Percentiles rank a stretch among this genome's conserved stretches.
These are phyloP conservation scores for Microcebus ravelobensis DNA, from an alignment of 2,113 vertebrate species.

Conservation along the genomic window DNA sequence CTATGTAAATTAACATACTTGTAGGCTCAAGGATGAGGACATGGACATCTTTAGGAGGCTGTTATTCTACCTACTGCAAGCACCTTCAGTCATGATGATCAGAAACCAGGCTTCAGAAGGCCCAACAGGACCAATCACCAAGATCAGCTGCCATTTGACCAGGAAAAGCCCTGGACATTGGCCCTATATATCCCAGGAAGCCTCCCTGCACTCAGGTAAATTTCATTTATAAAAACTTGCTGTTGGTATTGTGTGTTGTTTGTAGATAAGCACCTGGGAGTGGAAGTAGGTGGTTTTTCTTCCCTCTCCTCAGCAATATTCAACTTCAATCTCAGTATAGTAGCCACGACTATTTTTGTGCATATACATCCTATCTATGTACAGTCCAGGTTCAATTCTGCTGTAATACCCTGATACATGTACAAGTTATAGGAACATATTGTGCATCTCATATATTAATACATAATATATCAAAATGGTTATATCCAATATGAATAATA, in stretches of 20 bases:
- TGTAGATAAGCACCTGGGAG: neutral
- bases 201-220: neutral
- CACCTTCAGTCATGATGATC: too few species aligned
- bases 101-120: neutral
- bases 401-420: neutral
- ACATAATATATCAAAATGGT: neutral
- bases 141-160: neutral
- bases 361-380: neutral
- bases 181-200: neutral
- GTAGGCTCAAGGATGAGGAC: neutral
- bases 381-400: neutral
- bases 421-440: neutral
- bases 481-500: neutral
- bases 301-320: neutral
- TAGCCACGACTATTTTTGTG: neutral
- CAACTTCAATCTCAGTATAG: neutral
- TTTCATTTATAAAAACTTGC: neutral
- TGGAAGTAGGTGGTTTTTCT: neutral
- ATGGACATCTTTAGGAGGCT: accelerated
- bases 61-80: neutral
- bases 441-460: neutral
- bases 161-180: neutral
- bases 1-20: neutral
- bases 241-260: accelerated
- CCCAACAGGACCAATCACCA: too few species aligned